Percentiles rank a stretch among this genome's conserved stretches.
These are phyloP conservation scores for Cecropterus lyciades DNA, from an alignment of 1,140 invertebrate genomes.

Conservation along the genomic window DNA sequence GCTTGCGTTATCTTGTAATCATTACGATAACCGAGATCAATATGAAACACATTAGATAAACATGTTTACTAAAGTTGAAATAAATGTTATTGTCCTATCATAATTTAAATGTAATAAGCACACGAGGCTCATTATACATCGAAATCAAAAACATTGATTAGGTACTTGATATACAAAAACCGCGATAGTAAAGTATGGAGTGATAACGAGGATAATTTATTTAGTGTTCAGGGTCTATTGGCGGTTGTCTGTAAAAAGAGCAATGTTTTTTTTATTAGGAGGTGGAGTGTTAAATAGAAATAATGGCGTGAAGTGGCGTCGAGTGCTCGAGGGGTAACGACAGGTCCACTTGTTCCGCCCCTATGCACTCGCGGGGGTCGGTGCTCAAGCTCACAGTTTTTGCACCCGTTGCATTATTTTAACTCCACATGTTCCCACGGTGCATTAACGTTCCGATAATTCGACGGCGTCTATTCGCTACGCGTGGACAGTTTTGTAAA, in stretches of 20 bases:
- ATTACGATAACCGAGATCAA: no score
- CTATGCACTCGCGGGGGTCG: conserved; percentile 74
- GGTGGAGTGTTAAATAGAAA: conserved; percentile 33
- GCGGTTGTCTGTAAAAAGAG: conserved; percentile 31
- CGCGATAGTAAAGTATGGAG: not conserved
- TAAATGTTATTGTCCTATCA: no score
- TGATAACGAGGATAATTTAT: conserved; percentile 4
- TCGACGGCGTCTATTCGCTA: conserved; percentile 7
- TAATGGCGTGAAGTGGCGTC: conserved; percentile 32
- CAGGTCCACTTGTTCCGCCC: conserved; percentile 73
- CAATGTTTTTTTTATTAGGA: conserved; percentile 36
- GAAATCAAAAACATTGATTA: not conserved
- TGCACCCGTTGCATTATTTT: conserved; percentile 67
- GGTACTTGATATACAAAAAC: not conserved
- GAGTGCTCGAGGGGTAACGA: conserved; percentile 38
- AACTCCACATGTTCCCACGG: conserved; percentile 68
- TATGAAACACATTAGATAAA: no score
- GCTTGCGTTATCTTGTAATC: no score
- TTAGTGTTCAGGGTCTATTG: conserved; percentile 10
- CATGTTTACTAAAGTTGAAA: no score
- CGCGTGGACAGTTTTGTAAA: no score
- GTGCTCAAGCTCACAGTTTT: conserved; percentile 61
- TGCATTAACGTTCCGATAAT: conserved; percentile 32
- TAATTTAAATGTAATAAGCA: no score
- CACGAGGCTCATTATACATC: no score